phyloP scores from a whole-genome alignment of 2,888 invertebrate genomes.

The Heliothis peltigera region DNA sequence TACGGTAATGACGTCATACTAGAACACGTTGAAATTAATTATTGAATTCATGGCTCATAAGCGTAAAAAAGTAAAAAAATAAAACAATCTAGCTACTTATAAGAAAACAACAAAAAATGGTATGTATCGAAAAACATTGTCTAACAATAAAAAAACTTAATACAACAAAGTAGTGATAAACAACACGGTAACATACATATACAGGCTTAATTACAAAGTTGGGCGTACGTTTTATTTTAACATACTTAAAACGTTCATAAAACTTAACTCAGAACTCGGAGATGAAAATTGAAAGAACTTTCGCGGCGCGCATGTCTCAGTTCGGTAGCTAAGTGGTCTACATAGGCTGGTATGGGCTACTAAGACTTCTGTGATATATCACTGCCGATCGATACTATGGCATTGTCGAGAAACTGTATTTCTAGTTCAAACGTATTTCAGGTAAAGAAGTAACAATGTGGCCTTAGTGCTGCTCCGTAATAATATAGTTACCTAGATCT shows the following conservation, averaged over 20 bases:
- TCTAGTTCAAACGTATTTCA: neutral
- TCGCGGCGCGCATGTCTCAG: neutral
- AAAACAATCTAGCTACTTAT: conserved; percentile 20
- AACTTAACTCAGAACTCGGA: neutral
- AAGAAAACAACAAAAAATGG: conserved; percentile 33
- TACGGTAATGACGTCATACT: too few relatives aligned
- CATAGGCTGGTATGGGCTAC: too few relatives aligned
- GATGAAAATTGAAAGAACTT: neutral
- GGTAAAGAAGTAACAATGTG: neutral
- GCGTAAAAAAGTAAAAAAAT: conserved; percentile 20
- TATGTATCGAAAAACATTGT: conserved; percentile 25
- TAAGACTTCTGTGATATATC: too few relatives aligned
- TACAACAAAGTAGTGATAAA: conserved; percentile 48
- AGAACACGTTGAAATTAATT: neutral
- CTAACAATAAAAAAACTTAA: conserved; percentile 58
- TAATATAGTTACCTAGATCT: conserved; percentile 50
- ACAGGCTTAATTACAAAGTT: conserved; percentile 1
- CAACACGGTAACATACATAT: conserved; percentile 34
- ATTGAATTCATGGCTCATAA: neutral
- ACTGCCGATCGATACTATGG: too few relatives aligned
- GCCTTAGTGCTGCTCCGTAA: conserved; percentile 21
- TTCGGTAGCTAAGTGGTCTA: too few relatives aligned
- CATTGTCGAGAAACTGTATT: too few relatives aligned
- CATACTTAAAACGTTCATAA: neutral
- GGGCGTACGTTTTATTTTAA: neutral